Evolutionary conservation across 2,113 vertebrate genomes (phyloP).

Genomic region (Sebastes fasciatus): DNA sequence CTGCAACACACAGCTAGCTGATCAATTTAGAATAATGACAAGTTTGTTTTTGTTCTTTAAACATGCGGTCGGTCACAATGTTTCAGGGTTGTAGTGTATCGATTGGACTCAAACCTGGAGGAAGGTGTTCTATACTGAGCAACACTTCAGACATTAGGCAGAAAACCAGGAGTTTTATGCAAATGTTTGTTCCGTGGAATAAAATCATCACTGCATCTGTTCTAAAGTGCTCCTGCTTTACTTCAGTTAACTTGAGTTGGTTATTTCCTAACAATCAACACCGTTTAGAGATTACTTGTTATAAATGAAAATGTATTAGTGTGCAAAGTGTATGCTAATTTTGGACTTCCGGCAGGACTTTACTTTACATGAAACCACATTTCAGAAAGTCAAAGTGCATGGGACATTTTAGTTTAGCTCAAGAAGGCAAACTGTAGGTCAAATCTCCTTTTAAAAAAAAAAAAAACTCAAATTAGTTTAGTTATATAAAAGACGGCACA

Average conservation of each 20-base stretch:
- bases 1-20: not conserved
- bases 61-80: not conserved
- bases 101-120: not conserved
- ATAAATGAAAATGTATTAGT: too few relatives aligned
- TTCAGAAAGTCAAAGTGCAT: not conserved
- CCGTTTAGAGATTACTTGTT: too few relatives aligned
- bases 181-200: not conserved
- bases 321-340: too few relatives aligned
- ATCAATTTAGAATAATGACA: not conserved
- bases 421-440: not conserved
- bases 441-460: not conserved
- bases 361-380: too few relatives aligned
- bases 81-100: not conserved
- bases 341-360: too few relatives aligned
- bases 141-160: not conserved
- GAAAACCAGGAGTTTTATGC: too few relatives aligned
- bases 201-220: not conserved
- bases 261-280: too few relatives aligned
- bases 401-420: not conserved
- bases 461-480: too few relatives aligned
- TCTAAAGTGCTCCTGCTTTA: too few relatives aligned
- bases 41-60: not conserved
- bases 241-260: too few relatives aligned
- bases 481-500: too few relatives aligned
- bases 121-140: not conserved